These are phyloP conservation scores for Mythimna loreyi DNA, from an alignment of 2,888 invertebrate genomes.

Conservation along the genomic window DNA sequence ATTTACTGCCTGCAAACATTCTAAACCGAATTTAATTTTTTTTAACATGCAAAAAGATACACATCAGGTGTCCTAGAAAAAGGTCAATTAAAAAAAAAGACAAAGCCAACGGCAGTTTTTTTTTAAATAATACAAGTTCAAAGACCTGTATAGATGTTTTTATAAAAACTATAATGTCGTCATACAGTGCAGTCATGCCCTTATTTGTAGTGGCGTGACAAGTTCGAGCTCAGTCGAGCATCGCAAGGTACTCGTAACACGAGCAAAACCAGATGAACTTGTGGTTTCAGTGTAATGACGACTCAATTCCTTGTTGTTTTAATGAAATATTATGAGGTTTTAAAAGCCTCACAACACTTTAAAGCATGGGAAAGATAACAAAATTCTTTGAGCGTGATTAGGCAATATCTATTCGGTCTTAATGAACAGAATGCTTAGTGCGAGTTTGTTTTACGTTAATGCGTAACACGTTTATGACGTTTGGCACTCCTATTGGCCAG, in stretches of 20 bases:
- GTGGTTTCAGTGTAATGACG: constrained; percentile 44
- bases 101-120: constrained; percentile 45
- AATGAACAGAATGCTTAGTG: no score
- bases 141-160: constrained; percentile 78
- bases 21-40: constrained; percentile 11
- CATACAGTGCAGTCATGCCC: constrained; percentile 81
- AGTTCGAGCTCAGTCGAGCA: constrained; percentile 62
- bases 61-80: constrained; percentile 22
- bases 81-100: neutral
- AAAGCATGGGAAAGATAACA: neutral
- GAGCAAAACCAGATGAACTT: constrained; percentile 58
- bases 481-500: no score
- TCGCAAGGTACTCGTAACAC: constrained; percentile 43
- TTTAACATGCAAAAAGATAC: constrained; percentile 7
- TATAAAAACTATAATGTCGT: constrained; percentile 81
- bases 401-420: no score
- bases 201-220: constrained; percentile 76
- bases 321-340: constrained; percentile 18
- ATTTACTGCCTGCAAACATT: constrained; percentile 2
- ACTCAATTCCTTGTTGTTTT: constrained; percentile 52
- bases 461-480: no score
- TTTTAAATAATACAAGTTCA: constrained; percentile 75
- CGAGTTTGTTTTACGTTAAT: no score
- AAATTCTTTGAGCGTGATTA: neutral
- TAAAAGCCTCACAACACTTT: neutral